These are phyloP conservation scores for Bhutanitis thaidina DNA, from an alignment of 2,888 invertebrate genomes.

Conservation along the genomic window DNA sequence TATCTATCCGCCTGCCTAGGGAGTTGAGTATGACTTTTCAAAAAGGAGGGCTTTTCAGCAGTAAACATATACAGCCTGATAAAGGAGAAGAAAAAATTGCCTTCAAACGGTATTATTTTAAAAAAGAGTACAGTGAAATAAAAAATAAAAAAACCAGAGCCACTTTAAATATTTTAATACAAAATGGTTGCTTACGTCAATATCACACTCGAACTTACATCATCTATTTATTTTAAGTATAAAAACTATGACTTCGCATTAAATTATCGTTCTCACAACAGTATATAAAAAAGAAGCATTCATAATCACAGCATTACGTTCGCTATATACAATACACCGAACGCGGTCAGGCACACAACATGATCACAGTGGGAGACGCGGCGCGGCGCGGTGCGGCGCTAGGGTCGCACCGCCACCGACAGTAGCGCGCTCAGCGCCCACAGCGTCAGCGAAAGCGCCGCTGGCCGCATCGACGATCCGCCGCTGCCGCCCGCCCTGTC, in stretches of 20 bases:
- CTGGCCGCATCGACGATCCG: slow-evolving; percentile 26
- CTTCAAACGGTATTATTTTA: too few relatives aligned
- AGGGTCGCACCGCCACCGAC: slow-evolving; percentile 26
- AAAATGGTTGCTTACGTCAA: slow-evolving; percentile 74
- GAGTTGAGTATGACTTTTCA: too few relatives aligned
- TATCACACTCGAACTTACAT: slow-evolving; percentile 79
- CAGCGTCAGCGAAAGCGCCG: slow-evolving; percentile 1
- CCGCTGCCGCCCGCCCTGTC: slow-evolving; percentile 39
- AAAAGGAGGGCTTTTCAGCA: too few relatives aligned
- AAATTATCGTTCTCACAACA: slow-evolving; percentile 72
- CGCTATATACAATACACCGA: slow-evolving; percentile 70
- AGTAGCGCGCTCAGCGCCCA: slow-evolving; percentile 20
- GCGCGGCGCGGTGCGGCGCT: slow-evolving; percentile 28
- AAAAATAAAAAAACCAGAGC: slow-evolving; percentile 23
- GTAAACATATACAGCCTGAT: too few relatives aligned
- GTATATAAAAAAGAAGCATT: slow-evolving; percentile 69
- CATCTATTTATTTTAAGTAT: slow-evolving; percentile 79
- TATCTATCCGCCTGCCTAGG: too few relatives aligned
- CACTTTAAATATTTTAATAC: slow-evolving; percentile 72
- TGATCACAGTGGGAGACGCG: slow-evolving; percentile 64
- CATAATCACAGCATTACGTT: slow-evolving; percentile 66
- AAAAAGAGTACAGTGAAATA: not conserved
- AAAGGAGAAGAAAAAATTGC: too few relatives aligned
- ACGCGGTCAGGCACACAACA: slow-evolving; percentile 60
- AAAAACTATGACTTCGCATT: slow-evolving; percentile 79